phyloP scores from a whole-genome alignment of 2,888 invertebrate species.

The Tricholauxania praeusta region DNA sequence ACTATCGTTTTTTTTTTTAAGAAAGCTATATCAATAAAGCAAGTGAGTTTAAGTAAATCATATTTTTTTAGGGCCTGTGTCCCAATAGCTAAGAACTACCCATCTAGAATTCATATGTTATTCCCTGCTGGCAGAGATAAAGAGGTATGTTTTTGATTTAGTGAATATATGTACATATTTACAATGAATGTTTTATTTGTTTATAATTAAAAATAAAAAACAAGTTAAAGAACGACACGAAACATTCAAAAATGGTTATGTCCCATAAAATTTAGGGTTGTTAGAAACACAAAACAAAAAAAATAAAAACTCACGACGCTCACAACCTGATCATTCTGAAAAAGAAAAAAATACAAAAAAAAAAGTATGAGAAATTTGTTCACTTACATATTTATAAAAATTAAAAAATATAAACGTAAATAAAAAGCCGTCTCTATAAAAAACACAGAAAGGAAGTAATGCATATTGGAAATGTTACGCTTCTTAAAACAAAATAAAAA shows the following conservation, averaged over 20 bases:
- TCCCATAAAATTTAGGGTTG: constrained; percentile 26
- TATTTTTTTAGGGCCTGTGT: too few species aligned
- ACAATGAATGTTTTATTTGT: too few species aligned
- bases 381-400: neutral
- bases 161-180: too few species aligned
- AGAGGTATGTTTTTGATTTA: too few species aligned
- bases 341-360: constrained; percentile 59
- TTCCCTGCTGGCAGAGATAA: too few species aligned
- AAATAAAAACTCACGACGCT: constrained; percentile 66
- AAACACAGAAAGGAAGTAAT: constrained; percentile 46
- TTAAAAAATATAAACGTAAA: constrained; percentile 34
- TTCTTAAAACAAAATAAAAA: constrained; percentile 31
- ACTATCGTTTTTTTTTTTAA: too few species aligned
- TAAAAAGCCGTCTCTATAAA: constrained; percentile 26
- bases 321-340: constrained; percentile 68
- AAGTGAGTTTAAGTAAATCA: too few species aligned
- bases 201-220: neutral
- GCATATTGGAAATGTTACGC: constrained; percentile 27
- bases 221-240: constrained; percentile 1
- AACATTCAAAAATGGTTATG: constrained; percentile 36
- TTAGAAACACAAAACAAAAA: constrained; percentile 42
- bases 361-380: constrained; percentile 50
- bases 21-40: too few species aligned
- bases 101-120: too few species aligned
- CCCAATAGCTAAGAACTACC: too few species aligned